Evolutionary conservation across 2,888 invertebrate species (phyloP), one percentile per base, ranked within the genome.

Genomic region (Eueremaeus valkanovi): DNA sequence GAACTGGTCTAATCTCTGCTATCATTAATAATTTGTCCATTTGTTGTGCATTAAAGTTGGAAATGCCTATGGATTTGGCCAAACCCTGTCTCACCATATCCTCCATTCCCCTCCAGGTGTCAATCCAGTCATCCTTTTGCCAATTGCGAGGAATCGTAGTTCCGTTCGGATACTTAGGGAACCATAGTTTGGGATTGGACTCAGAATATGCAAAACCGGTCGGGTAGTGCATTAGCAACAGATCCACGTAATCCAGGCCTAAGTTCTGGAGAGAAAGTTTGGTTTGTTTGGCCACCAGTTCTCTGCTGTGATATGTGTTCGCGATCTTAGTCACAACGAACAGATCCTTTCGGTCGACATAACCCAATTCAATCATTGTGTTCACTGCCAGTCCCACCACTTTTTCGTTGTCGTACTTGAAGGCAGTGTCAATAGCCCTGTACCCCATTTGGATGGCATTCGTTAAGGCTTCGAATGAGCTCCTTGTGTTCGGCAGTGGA

Each of bases 271-370:
- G 21, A 6, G 74, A 74, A 11, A 27, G 8, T 24, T 36, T 31
- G 3, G 70, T 74, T 24, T 33, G 31, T 29, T 73, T 21, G 9
- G 24, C 18, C 1, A 33, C 73, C 31, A 33, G 18, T 63, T 21
- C 24, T 49, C 42, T 73, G 63, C 40, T 16, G 51, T 61, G 61
- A 24, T 36, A 51, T 24, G 8, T 72, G 24, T 33, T 33, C 73
- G 66, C 72, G 5, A 73, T 33, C n/a, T 73, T 73, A 5, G 73
- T 73, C 5, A 66, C 70, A n/a, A 73, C 24, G 29, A 73, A 70
- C 16, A 73, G 2, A n/a, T 73, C 73, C 6, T 73, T 33, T 13
- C 73, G 61, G 2, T 3, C 18, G 21, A 55, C 21, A 5, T 2
- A n/a, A 3, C 13, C 13, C 3, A 24, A 3, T 24, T 3, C 21